These are phyloP conservation scores for Zosterops lateralis DNA, from an alignment of 2,113 vertebrate species.

Conservation along the genomic window DNA sequence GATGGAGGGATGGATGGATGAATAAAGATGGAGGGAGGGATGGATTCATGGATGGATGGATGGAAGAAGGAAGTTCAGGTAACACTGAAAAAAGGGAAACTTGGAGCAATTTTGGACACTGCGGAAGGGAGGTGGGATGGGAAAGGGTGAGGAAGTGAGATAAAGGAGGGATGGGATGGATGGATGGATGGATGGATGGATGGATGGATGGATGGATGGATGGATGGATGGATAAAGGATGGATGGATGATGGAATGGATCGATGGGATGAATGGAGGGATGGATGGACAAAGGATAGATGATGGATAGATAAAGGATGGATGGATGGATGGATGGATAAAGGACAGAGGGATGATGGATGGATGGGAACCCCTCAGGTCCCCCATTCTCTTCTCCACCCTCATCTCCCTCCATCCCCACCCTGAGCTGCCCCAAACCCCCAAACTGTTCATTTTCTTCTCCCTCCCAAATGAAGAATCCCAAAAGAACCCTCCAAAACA, in stretches of 20 bases:
- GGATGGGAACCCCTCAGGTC: neutral
- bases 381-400: no score
- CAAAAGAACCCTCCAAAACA: accelerated
- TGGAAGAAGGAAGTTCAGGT: no score
- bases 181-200: neutral
- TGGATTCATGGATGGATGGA: neutral
- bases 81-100: no score
- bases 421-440: neutral
- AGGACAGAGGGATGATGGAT: neutral
- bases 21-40: no score
- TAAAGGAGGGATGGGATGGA: neutral
- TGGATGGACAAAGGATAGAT: neutral
- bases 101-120: no score
- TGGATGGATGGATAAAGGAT: neutral
- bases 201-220: neutral
- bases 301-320: neutral
- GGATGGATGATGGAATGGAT: neutral
- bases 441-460: accelerated
- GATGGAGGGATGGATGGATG: accelerated
- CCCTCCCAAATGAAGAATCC: neutral
- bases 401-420: neutral
- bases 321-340: neutral
- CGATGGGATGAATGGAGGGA: neutral
- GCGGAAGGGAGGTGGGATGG: no score
- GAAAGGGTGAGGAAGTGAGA: neutral